Evolutionary conservation across 1,140 invertebrate genomes (phyloP), one percentile per base, ranked within the genome.

Genomic region (Rhopalosiphum padi): DNA sequence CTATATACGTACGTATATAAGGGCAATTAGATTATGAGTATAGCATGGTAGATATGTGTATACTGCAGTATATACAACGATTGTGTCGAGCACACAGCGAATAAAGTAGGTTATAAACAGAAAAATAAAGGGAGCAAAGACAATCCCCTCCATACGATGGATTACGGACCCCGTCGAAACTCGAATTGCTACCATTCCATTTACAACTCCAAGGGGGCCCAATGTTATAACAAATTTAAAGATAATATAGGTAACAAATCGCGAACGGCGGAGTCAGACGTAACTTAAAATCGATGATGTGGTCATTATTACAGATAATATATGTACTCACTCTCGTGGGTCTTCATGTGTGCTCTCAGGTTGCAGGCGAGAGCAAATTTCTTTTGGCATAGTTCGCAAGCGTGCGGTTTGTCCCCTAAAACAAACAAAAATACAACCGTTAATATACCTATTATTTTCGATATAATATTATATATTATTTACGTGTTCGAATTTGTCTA

Each of bases 291-390:
- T 77, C 30, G 60, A 68, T 77, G 30, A 60, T 60, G 30, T 30
- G 55, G 55, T 60, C n/a, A 77, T 77, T 68, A 77, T 77, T n/a
- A 77, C 15, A n/a, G 15, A 77, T 77, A 18, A 30, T 68, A n/a
- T 77, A 22, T 60, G 23, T 91, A 94, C 94, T 94, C 93, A 95
- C 95, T 94, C 94, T 96, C 97, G 94, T 97, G 97, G 8, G 97
- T 97, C 95, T 97, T 97, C 95, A 97, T 96, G 94, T 98, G 97
- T 0, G 97, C 97, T 94, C 97, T 95, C 93, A 98, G 95, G 95
- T 97, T 98, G 95, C 97, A 97, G 46, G 97, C 96, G 3, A 97
- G 95, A 4, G 97, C 97, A 95, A 98, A 98, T 95, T 96, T 97
- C 95, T 98, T 97, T 86, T 96, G 96, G 95, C 97, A 98, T 2